Conservation (phyloP, 2,888 invertebrate genomes). For the Tenthredo amoena region DNA sequence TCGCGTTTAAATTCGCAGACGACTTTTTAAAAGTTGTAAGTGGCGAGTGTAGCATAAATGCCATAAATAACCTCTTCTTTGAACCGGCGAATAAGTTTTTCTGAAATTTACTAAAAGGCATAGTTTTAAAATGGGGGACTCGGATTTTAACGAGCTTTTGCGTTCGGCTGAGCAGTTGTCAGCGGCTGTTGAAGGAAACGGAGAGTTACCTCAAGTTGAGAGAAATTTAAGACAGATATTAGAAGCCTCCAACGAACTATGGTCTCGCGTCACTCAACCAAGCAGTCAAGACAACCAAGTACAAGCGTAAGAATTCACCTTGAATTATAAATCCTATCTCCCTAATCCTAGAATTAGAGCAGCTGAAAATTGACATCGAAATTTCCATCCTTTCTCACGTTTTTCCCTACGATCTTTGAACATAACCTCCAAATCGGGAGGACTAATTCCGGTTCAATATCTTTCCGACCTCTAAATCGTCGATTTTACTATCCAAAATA, state of each 20-base stretch:
- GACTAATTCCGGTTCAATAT: not conserved
- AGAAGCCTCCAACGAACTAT: conserved; percentile 94
- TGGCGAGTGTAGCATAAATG: not conserved
- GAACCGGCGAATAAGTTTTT: not conserved
- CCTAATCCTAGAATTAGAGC: not conserved
- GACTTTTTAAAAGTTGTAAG: conserved; percentile 3
- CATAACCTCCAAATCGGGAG: conserved; percentile 1
- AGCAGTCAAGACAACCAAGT: conserved; percentile 93
- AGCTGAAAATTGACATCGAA: not conserved
- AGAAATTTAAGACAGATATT: conserved; percentile 94
- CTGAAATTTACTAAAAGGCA: not conserved
- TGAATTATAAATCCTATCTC: conserved; percentile 11
- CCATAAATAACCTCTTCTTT: not conserved
- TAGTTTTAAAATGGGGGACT: conserved; percentile 68
- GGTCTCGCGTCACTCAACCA: conserved; percentile 91
- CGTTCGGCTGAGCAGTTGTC: conserved; percentile 96
- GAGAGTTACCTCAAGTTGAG: conserved; percentile 92
- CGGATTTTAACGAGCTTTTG: conserved; percentile 91
- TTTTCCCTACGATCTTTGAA: not conserved
- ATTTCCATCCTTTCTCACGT: not conserved
- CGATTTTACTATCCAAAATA: conserved; percentile 39
- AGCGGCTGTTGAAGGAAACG: conserved; percentile 92
- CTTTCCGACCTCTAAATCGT: not conserved
- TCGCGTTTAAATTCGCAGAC: not conserved
- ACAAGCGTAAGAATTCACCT: conserved; percentile 84